Base-by-base conservation (phyloP, 2,797 vertebrate species). In the Alca torda region DNA sequence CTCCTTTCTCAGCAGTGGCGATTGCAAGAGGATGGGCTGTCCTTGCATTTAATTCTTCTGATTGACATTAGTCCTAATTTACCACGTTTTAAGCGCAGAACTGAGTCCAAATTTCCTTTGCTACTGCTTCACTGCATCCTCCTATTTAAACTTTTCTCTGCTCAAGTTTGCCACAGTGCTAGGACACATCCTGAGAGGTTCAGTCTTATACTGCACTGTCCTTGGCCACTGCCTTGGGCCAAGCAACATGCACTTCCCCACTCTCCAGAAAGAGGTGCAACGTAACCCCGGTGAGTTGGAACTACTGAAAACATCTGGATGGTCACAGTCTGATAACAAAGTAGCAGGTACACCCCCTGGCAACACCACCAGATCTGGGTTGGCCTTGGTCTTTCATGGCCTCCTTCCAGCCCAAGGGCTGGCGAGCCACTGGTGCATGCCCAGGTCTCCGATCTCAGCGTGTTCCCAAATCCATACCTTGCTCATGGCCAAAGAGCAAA, bases 381-480 rank as follows among this genome's bases (percentile, higher is more conserved):
- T 88, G 60, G 15, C 25, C 41, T 59, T 41, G 25, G 25, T 28
- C 35, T 39, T 74, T 35, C 33, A 21, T 11, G 39, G 45, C 7
- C 8, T 24, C 24, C 6, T 68, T 81, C 15, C 31, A 84, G 8
- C 13, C 16, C 33, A 54, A 37, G 26, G 30, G 30, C 20, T 84
- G 45, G 31, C 0, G 0, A 51, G 33, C 73, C 0, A 1, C 39
- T 80, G 69, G 35, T 63, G 13, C 19, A 10, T 31, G 45, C 28
- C 48, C 39, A 72, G 35, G 15, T 67, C 59, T 74, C 77, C 51
- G 53, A 72, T 56, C 35, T 78, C 67, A 64, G 15, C 1, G 0
- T 16, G 19, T 63, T 83, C 79, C 46, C 16, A 51, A 13, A 51
- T 56, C 51, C 3, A 2, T 17, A 54, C 16, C 24, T 76, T 59